Evolutionary conservation across 2,797 vertebrate species (phyloP).

Genomic region (Dendrocincla fuliginosa): DNA sequence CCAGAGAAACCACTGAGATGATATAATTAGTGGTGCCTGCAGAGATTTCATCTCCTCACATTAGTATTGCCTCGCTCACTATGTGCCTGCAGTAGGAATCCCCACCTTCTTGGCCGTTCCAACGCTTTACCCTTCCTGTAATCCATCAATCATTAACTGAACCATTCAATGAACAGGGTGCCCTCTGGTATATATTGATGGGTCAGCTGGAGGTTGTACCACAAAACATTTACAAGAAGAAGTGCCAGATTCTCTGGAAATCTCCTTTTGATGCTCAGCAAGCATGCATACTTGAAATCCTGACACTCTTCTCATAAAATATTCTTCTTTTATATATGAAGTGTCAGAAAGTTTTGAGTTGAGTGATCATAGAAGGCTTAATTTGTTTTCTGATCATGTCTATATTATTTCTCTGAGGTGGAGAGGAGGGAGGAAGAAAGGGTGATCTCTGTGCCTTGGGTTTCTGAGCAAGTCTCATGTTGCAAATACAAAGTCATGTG

Average conservation of each 20-base stretch:
- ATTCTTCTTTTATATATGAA: neutral
- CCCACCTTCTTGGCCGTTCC: neutral
- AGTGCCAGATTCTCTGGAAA: neutral
- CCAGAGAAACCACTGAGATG: neutral
- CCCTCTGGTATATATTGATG: neutral
- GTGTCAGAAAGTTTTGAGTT: neutral
- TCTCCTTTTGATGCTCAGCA: neutral
- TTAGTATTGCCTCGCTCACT: neutral
- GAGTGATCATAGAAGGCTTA: neutral
- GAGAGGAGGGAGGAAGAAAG: neutral
- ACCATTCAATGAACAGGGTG: neutral
- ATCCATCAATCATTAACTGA: neutral
- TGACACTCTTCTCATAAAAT: neutral
- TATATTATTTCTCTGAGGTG: neutral
- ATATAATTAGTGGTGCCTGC: neutral
- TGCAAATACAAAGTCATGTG: neutral
- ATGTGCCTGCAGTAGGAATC: neutral
- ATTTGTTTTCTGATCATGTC: neutral
- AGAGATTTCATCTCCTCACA: neutral
- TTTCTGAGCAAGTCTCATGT: neutral
- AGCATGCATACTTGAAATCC: accelerated
- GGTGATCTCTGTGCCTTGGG: neutral
- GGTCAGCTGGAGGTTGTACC: neutral
- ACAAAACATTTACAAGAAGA: neutral
- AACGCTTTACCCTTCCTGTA: accelerated